Evolutionary conservation across 2,113 vertebrate species (phyloP), one percentile per base, ranked within the genome.

Genomic region (Mormyrus iriodes): DNA sequence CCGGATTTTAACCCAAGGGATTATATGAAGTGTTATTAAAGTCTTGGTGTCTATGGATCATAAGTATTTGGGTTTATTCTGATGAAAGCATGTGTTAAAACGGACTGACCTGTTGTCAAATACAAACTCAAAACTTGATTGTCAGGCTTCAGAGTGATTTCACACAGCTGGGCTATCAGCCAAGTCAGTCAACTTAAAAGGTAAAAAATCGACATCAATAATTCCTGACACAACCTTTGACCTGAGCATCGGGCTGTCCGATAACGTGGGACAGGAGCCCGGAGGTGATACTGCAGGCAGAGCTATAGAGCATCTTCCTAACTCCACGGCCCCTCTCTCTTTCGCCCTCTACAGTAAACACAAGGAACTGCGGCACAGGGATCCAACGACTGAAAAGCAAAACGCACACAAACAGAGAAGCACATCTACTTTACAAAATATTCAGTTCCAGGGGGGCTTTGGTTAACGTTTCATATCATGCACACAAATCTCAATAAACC

Each of bases 251-350:
- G 92, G 85, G 44, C 86, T 42, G 89, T 90, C 42, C 88, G 92
- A 91, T 93, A 92, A 90, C 82, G 76, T 93, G 89, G 89, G 87
- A 91, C 90, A 92, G 90, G 89, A 53, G 35, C 87, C 90, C 88
- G 61, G 44, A 42, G 89, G 52, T 89, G 52, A 83, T 69, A 84
- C 46, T 88, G 92, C 90, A 85, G 90, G 91, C 89, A n/a, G 82
- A 86, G 44, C 85, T 39, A 88, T 76, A 51, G 39, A 44, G 49
- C n/a, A 58, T 44, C 69, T 91, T 19, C 65, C 88, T 83, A 39
- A 21, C 65, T 46, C 51, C 76, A 48, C 79, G 35, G 61, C 27
- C 10, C 12, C 76, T 51, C 21, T 51, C 55, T 31, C 86, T 84
- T 76, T 42, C 53, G 42, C 86, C 49, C 12, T 84, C 86, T 49